Evolutionary conservation across 2,797 vertebrate species (phyloP).

Genomic region (Lepidocolaptes lacrymiger): DNA sequence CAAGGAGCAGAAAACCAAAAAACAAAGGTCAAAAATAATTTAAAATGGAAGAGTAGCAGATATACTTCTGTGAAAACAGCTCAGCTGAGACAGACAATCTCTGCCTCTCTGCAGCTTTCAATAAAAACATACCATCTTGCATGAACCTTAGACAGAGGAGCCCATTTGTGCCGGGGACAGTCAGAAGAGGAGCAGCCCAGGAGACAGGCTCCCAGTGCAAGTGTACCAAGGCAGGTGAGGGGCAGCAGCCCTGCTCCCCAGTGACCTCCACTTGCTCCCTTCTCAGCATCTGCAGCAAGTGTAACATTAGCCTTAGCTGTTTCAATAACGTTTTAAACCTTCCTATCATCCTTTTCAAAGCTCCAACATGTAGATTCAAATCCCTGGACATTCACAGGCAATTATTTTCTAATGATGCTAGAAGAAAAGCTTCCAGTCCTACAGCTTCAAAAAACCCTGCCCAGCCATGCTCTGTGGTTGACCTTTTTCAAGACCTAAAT

Average conservation of each 20-base stretch:
- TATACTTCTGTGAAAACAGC: background rate
- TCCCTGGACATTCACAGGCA: conserved; percentile 29
- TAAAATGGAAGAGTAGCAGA: background rate
- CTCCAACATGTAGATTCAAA: conserved; percentile 31
- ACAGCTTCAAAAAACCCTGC: conserved; percentile 43
- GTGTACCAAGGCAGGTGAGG: background rate
- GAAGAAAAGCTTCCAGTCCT: conserved; percentile 55
- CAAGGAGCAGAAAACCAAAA: background rate
- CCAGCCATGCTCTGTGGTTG: background rate
- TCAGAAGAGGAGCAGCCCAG: background rate
- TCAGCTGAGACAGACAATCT: background rate
- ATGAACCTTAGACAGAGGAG: background rate
- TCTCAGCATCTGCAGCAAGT: background rate
- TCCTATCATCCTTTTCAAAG: conserved; percentile 43
- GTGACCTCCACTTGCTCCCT: background rate
- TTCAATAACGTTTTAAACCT: conserved; percentile 29
- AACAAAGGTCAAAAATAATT: background rate
- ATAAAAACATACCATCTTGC: background rate
- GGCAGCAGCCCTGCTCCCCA: accelerated
- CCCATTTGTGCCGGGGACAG: background rate
- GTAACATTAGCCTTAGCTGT: background rate
- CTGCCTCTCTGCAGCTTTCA: background rate
- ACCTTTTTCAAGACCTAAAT: conserved; percentile 60
- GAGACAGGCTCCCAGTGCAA: background rate
- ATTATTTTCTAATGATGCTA: conserved; percentile 62